Evolutionary conservation across 2,113 vertebrate genomes (phyloP), one percentile per base, ranked within the genome.

Genomic region (Sander vitreus): DNA sequence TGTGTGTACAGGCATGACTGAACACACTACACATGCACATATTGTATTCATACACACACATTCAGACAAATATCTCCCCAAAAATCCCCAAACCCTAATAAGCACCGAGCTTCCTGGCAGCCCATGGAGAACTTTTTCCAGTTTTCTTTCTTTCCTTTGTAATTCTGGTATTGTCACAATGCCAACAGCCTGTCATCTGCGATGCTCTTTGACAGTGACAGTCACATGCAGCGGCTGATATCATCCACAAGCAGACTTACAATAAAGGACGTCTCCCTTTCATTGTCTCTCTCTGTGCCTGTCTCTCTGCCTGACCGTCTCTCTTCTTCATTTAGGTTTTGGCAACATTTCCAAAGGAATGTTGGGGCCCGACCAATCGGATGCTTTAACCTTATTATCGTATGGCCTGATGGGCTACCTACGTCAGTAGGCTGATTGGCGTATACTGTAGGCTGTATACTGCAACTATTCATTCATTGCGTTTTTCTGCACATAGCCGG

Each of bases 201-300:
- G 64, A 85, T 86, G 84, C 88, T 86, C 79, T 92, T 88, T 92
- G 85, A 91, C 86, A 87, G 82, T 90, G 87, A 86, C 75, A 66
- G 80, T 79, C 85, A 76, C 79, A 76, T 78, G 76, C 54, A 88
- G 76, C 53, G 82, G 18, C 76, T 69, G 75, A 88, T 90, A 93
- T 83, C 85, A 83, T 92, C 90, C 78, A 70, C 80, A 59, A 53
- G 79, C 88, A 90, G 75, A 64, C 85, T 87, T 62, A 75, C 80
- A 80, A 79, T 77, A 67, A 84, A 80, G 66, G 62, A 60, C n/a
- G 51, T 79, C 70, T 87, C 64, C 45, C 47, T 71, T 65, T 76
- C 57, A 73, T 66, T 77, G 73, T 57, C 21, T 80, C 23, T 39
- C 60, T 57, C 30, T 19, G 0, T 76, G 53, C 53, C 70, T 67